These are phyloP conservation scores for Dermatophagoides farinae DNA, from an alignment of 1,140 invertebrate species.

Conservation along the genomic window DNA sequence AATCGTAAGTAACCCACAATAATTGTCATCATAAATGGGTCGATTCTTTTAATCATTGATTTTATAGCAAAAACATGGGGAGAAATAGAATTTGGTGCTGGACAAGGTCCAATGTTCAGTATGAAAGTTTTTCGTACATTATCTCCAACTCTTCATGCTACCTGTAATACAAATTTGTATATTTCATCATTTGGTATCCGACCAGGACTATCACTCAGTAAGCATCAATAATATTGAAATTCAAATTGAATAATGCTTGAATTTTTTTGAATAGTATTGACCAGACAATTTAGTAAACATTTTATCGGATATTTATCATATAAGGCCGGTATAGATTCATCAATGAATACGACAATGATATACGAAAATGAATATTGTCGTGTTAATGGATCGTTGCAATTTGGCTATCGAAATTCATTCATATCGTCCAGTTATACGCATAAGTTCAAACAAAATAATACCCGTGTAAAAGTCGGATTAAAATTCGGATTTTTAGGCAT, in stretches of 20 bases:
- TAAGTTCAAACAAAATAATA: conserved; percentile 42
- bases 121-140: conserved; percentile 50
- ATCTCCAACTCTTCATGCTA: conserved; percentile 29
- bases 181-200: conserved; percentile 6
- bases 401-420: conserved; percentile 59
- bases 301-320: conserved; percentile 68
- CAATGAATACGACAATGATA: conserved; percentile 54
- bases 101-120: conserved; percentile 48
- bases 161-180: background rate
- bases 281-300: conserved; percentile 55
- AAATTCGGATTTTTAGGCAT: conserved; percentile 78
- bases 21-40: background rate
- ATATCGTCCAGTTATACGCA: conserved; percentile 48
- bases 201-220: conserved; percentile 10
- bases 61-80: conserved; percentile 49
- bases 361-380: conserved; percentile 45
- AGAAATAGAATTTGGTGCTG: conserved; percentile 41
- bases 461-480: conserved; percentile 47
- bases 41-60: background rate
- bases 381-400: conserved; percentile 42
- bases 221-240: background rate
- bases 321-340: conserved; percentile 44
- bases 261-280: conserved; percentile 5
- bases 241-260: background rate
- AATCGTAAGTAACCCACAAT: conserved; percentile 31